phyloP scores from a whole-genome alignment of 2,797 vertebrate species.

The Ctenosaura bakeri region DNA sequence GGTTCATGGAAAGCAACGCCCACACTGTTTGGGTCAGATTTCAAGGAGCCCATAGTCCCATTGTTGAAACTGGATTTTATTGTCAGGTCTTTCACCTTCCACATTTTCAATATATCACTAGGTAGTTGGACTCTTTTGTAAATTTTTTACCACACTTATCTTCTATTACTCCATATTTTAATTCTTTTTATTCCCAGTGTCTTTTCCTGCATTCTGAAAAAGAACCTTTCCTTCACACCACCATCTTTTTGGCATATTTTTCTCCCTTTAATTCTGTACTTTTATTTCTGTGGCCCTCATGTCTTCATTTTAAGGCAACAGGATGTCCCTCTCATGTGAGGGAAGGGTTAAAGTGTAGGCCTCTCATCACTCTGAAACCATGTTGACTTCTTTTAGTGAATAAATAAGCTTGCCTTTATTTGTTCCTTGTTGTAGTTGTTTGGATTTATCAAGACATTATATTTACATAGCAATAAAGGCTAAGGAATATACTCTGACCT shows the following conservation, averaged over 20 bases:
- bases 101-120: not conserved
- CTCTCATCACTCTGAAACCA: not conserved
- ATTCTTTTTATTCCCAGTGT: not conserved
- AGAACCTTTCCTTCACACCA: not conserved
- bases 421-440: not conserved
- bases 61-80: not conserved
- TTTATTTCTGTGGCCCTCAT: not conserved
- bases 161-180: not conserved
- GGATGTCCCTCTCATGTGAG: not conserved
- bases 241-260: not conserved
- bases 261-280: not conserved
- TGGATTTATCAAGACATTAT: slow-evolving; percentile 42
- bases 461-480: slow-evolving; percentile 41
- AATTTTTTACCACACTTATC: not conserved
- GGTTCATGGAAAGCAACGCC: not conserved
- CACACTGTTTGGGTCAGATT: not conserved
- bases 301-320: not conserved
- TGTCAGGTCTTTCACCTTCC: not conserved
- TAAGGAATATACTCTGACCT: slow-evolving; percentile 33
- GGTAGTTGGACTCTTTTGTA: not conserved
- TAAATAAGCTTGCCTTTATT: not conserved
- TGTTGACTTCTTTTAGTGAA: slow-evolving; percentile 34
- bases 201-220: not conserved
- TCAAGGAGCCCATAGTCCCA: not conserved
- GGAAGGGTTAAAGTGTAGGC: fast-evolving